Percentiles rank a stretch among this genome's conserved stretches.
Evolutionary conservation across 2,888 invertebrate genomes (phyloP).

Genomic region (Sarcophaga rosellei): DNA sequence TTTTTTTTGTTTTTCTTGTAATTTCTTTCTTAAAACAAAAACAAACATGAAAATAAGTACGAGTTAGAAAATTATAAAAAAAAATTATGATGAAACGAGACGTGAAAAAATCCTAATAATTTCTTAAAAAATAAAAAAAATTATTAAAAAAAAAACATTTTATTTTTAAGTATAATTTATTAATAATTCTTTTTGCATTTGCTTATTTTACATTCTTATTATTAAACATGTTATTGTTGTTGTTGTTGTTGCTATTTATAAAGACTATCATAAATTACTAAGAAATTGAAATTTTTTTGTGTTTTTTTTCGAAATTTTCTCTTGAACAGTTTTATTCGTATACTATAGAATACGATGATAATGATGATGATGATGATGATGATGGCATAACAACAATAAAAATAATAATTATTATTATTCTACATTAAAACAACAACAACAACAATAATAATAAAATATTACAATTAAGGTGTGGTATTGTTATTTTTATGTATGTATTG

Average conservation of each 20-base stretch:
- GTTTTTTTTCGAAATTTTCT: constrained; percentile 19
- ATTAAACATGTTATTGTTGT: constrained; percentile 8
- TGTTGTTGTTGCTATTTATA: background rate
- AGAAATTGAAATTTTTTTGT: constrained; percentile 52
- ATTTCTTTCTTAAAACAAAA: background rate
- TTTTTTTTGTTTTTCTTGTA: background rate
- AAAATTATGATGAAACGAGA: constrained; percentile 6
- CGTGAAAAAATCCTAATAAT: constrained; percentile 46
- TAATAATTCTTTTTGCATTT: constrained; percentile 34
- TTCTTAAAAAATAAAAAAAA: constrained; percentile 31
- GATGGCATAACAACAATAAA: constrained; percentile 39
- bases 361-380: background rate
- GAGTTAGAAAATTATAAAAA: constrained; percentile 4
- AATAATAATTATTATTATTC: no score
- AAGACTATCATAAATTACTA: constrained; percentile 39
- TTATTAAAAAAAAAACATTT: no score
- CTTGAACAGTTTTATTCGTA: background rate
- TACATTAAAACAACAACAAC: constrained; percentile 21
- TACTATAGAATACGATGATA: no score
- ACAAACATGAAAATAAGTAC: background rate
- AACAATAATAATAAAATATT: constrained; percentile 41
- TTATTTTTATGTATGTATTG: background rate
- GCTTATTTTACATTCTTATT: no score
- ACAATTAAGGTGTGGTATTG: constrained; percentile 62
- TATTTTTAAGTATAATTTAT: constrained; percentile 54